Evolutionary conservation across 1,140 invertebrate species (phyloP).

Genomic region (Paraescarpia echinospica): DNA sequence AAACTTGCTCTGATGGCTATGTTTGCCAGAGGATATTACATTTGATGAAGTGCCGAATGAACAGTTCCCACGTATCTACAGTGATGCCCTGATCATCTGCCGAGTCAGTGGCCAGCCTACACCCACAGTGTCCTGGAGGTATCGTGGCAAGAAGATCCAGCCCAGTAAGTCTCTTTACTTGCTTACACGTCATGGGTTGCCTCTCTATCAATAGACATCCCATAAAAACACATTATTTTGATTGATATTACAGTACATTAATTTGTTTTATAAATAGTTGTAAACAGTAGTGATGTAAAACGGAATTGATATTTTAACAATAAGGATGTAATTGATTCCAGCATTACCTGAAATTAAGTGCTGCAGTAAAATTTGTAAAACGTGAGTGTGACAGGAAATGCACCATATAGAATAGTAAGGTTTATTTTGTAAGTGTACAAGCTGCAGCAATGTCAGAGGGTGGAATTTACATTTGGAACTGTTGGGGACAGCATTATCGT

Average conservation of each 20-base stretch:
- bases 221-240: too few relatives aligned
- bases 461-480: background rate
- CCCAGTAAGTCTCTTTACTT: conserved; percentile 19
- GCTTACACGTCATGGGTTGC: background rate
- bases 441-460: background rate
- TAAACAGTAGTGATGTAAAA: background rate
- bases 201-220: too few relatives aligned
- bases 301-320: background rate
- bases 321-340: background rate
- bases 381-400: background rate
- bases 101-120: conserved; percentile 22
- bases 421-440: background rate
- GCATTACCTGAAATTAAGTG: too few relatives aligned
- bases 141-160: conserved; percentile 21
- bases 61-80: conserved; percentile 28
- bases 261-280: background rate
- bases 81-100: conserved; percentile 30
- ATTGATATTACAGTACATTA: too few relatives aligned
- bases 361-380: too few relatives aligned
- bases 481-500: background rate
- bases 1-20: background rate
- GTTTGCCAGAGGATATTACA: conserved; percentile 28
- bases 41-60: conserved; percentile 18
- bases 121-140: conserved; percentile 29
- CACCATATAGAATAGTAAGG: background rate